A percentile compares a stretch with the other conserved stretches of the same genome.
Evolutionary conservation across 2,113 vertebrate species (phyloP).

Genomic region (Gymnogyps californianus): DNA sequence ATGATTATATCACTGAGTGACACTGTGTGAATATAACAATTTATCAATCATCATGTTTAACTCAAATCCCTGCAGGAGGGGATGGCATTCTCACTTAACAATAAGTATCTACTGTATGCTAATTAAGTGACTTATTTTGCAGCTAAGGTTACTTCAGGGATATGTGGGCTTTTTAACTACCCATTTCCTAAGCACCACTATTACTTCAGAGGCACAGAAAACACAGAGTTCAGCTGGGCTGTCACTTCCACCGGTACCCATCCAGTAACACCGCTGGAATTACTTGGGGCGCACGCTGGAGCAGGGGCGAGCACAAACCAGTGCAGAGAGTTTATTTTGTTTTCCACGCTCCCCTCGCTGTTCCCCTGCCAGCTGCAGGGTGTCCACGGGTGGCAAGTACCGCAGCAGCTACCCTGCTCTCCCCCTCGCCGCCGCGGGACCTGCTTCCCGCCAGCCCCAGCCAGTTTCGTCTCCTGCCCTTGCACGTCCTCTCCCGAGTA

Average conservation of each 20-base stretch:
- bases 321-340: background rate
- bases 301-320: background rate
- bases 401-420: background rate
- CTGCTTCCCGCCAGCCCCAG: background rate
- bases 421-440: rapidly evolving
- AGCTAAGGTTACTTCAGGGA: conserved; percentile 60
- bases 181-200: background rate
- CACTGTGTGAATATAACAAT: conserved; percentile 76
- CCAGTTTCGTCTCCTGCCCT: background rate
- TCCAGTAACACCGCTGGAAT: background rate
- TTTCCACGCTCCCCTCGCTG: rapidly evolving
- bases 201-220: background rate
- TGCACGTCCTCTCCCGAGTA: background rate
- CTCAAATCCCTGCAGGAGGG: conserved; percentile 70
- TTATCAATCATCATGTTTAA: conserved; percentile 83
- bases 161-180: conserved; percentile 33
- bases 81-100: conserved; percentile 71
- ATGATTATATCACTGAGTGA: conserved; percentile 80
- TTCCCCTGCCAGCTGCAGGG: rapidly evolving
- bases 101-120: conserved; percentile 72
- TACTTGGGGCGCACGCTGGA: rapidly evolving
- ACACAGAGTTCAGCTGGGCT: background rate
- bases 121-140: conserved; percentile 72
- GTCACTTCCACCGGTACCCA: background rate
- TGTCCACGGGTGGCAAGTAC: rapidly evolving